A percentile compares a stretch with the other conserved stretches of the same genome.
Conservation (phyloP, 2,797 vertebrate species). For the Psittacula derbiana region DNA sequence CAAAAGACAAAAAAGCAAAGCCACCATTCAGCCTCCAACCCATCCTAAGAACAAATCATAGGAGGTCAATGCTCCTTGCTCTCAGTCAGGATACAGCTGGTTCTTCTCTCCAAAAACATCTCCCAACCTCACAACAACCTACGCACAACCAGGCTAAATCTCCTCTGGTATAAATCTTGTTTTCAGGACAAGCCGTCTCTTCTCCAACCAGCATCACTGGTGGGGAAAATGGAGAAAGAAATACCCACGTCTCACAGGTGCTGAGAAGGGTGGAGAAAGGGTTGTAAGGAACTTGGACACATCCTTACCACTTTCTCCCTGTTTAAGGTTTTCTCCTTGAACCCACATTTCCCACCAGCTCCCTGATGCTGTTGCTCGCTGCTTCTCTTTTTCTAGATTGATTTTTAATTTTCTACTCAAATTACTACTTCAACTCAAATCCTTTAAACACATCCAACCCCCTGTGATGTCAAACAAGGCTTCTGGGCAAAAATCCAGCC, state of each 20-base stretch:
- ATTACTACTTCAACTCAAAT: not conserved
- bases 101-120: not conserved
- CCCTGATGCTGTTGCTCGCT: not conserved
- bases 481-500: not conserved
- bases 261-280: not conserved
- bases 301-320: not conserved
- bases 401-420: not conserved
- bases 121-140: not conserved
- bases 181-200: not conserved
- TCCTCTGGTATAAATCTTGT: not conserved
- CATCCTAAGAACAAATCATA: not conserved
- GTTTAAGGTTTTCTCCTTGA: not conserved
- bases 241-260: not conserved
- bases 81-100: not conserved
- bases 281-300: not conserved
- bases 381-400: not conserved
- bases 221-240: not conserved
- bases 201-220: not conserved
- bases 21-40: not conserved
- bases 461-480: rapidly evolving
- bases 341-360: not conserved
- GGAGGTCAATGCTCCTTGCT: not conserved
- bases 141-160: not conserved
- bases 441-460: not conserved
- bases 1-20: not conserved